These are phyloP conservation scores for Atherinomorus stipes DNA, from an alignment of 2,113 vertebrate genomes.

Conservation along the genomic window DNA sequence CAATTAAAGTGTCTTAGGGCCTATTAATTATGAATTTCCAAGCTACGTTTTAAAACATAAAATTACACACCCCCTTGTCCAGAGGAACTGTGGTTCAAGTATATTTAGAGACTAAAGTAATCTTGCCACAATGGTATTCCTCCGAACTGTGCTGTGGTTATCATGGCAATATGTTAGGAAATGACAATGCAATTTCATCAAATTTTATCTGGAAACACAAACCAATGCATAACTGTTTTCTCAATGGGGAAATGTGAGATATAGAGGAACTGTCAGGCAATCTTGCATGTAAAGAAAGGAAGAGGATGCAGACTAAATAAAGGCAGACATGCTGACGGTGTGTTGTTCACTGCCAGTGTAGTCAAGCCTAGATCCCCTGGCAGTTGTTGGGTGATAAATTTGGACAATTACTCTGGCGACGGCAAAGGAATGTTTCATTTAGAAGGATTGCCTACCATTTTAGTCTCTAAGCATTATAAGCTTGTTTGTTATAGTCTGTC, in stretches of 20 bases:
- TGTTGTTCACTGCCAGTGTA: constrained; percentile 21
- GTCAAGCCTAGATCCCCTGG: constrained; percentile 13
- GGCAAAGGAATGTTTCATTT: constrained; percentile 45
- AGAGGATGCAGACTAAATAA: constrained; percentile 35
- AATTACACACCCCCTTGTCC: constrained; percentile 18
- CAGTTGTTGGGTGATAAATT: constrained; percentile 63
- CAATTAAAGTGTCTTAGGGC: constrained; percentile 28
- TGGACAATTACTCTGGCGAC: constrained; percentile 49
- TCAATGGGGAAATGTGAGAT: constrained; percentile 1
- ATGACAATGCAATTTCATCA: constrained; percentile 10
- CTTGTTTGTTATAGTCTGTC: neutral
- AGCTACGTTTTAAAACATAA: constrained; percentile 10
- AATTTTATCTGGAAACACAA: constrained; percentile 1
- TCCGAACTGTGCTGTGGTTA: constrained; percentile 6
- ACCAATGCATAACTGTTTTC: neutral
- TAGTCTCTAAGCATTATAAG: neutral
- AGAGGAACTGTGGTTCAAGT: constrained; percentile 30
- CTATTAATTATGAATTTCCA: constrained; percentile 39
- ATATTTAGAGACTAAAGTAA: constrained; percentile 36
- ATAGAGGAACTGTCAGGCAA: constrained; percentile 7
- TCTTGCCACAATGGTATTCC: constrained; percentile 14
- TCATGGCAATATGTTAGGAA: constrained; percentile 16
- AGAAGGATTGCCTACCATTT: constrained; percentile 28
- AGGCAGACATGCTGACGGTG: constrained; percentile 23
- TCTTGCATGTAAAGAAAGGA: constrained; percentile 15